phyloP scores from a whole-genome alignment of 2,888 invertebrate genomes.

The Scaptomyza reducta region DNA sequence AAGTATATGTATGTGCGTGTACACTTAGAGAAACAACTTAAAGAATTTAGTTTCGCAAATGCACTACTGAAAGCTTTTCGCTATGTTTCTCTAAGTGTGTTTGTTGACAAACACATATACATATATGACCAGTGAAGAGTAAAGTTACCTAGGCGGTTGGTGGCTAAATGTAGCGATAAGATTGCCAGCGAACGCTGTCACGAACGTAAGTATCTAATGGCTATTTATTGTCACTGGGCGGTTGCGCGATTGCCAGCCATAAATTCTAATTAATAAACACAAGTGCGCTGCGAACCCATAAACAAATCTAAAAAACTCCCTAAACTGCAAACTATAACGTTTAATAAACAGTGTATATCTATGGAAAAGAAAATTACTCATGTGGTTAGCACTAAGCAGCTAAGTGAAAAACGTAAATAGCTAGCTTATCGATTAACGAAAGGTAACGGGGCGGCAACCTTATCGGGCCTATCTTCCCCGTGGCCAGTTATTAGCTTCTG shows the following conservation, averaged over 20 bases:
- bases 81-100: not conserved
- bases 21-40: not conserved
- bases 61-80: not conserved
- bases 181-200: constrained; percentile 40
- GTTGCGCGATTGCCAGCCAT: constrained; percentile 47
- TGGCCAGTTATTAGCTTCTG: constrained; percentile 63
- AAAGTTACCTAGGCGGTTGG: constrained; percentile 4
- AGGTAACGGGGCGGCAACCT: not conserved
- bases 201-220: constrained; percentile 58
- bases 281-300: constrained; percentile 38
- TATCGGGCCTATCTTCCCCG: constrained; percentile 20
- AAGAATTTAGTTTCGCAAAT: not conserved
- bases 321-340: not conserved
- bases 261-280: constrained; percentile 73
- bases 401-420: not conserved
- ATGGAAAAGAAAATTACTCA: constrained; percentile 10
- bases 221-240: constrained; percentile 67
- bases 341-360: not conserved
- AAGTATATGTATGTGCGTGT: not conserved
- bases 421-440: not conserved
- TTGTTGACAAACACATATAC: not conserved
- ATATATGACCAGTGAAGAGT: not conserved
- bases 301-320: constrained; percentile 36
- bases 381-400: constrained; percentile 23
- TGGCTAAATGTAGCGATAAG: constrained; percentile 47